These are phyloP conservation scores for Caenorhabditis doughertyi DNA, from an alignment of 2,888 invertebrate species.

Conservation along the genomic window DNA sequence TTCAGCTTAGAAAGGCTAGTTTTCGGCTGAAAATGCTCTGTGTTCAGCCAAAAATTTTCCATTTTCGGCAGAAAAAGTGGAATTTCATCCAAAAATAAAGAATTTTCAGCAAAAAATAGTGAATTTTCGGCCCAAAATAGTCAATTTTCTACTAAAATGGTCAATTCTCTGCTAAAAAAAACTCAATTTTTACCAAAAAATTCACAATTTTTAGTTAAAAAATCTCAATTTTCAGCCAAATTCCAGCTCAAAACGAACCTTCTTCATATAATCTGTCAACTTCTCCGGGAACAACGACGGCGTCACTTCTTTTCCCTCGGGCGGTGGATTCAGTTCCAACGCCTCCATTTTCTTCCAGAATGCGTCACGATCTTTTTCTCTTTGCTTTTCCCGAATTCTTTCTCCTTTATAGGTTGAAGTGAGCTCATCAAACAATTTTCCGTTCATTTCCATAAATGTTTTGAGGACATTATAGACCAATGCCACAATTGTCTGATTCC, in stretches of 20 bases:
- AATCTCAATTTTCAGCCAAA: not conserved
- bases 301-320: slow-evolving; percentile 60
- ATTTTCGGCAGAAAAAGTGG: too few relatives aligned
- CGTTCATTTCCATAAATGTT: slow-evolving; percentile 99
- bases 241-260: slow-evolving; percentile 7
- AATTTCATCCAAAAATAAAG: too few relatives aligned
- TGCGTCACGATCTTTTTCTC: slow-evolving; percentile 97
- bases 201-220: too few relatives aligned
- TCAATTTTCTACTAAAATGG: too few relatives aligned
- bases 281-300: slow-evolving; percentile 62
- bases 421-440: slow-evolving; percentile 98
- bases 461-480: slow-evolving; percentile 99
- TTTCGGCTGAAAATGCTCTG: too few relatives aligned
- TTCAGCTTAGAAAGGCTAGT: too few relatives aligned
- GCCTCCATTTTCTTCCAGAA: slow-evolving; percentile 88
- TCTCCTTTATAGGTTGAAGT: slow-evolving; percentile 99
- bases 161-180: too few relatives aligned
- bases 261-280: slow-evolving; percentile 55
- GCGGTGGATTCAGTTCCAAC: slow-evolving; percentile 72
- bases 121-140: too few relatives aligned
- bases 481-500: slow-evolving; percentile 99
- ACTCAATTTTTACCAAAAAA: too few relatives aligned
- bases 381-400: slow-evolving; percentile 96
- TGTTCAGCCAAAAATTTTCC: too few relatives aligned
- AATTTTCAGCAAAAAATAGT: too few relatives aligned